These are phyloP conservation scores for Drosophila kanapiae DNA, from an alignment of 1,140 invertebrate species.

Conservation along the genomic window DNA sequence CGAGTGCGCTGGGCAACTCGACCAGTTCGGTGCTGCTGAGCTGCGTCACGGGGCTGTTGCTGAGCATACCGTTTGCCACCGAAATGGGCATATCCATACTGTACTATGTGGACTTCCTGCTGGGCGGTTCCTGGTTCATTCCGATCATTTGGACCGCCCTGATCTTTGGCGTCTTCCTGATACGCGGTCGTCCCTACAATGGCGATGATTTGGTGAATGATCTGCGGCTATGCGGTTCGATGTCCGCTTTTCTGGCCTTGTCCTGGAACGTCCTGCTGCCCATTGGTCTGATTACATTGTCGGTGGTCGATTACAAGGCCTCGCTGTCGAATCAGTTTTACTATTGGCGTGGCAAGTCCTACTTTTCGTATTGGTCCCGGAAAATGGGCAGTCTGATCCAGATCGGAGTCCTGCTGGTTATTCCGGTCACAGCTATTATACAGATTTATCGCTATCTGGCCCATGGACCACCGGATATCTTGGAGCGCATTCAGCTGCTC, in stretches of 20 bases:
- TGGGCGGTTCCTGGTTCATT: slow-evolving; percentile 94
- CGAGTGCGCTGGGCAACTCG: slow-evolving; percentile 92
- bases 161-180: slow-evolving; percentile 92
- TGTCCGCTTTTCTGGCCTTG: slow-evolving; percentile 92
- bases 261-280: slow-evolving; percentile 95
- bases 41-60: slow-evolving; percentile 92
- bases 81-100: slow-evolving; percentile 94
- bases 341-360: slow-evolving; percentile 85
- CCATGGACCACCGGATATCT: slow-evolving; percentile 93
- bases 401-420: slow-evolving; percentile 90
- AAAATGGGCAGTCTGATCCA: slow-evolving; percentile 92
- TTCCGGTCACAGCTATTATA: slow-evolving; percentile 91
- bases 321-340: slow-evolving; percentile 82
- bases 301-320: slow-evolving; percentile 79
- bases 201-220: slow-evolving; percentile 92
- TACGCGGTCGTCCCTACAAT: slow-evolving; percentile 93
- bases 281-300: slow-evolving; percentile 89
- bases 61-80: slow-evolving; percentile 95
- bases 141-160: slow-evolving; percentile 92
- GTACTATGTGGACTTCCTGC: slow-evolving; percentile 93
- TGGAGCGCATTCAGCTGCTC: slow-evolving; percentile 89
- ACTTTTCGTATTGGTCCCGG: slow-evolving; percentile 92
- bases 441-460: slow-evolving; percentile 94
- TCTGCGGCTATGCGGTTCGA: slow-evolving; percentile 86
- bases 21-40: slow-evolving; percentile 95